Evolutionary conservation across 2,888 invertebrate species (phyloP), one percentile per base, ranked within the genome.

Genomic region (Chrysomela aeneicollis): DNA sequence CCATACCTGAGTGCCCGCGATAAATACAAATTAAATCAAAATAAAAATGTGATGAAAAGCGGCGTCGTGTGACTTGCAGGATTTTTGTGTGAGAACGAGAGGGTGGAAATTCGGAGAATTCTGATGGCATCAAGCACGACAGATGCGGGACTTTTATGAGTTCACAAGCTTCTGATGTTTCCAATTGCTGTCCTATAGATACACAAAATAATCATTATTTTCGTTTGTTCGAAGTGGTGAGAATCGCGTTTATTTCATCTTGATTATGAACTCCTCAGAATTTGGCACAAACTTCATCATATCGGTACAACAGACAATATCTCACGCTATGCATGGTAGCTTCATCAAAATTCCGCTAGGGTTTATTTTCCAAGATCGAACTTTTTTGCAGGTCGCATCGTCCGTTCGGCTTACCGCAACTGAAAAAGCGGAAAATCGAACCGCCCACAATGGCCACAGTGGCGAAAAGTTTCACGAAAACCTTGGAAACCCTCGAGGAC

Each of bases 371-470:
- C 57, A 55, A 42, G 10, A 55, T 42, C 37, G 22, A 15, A 42
- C 55, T 71, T 55, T 68, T 53, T 81, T 82, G 18, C 79, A 83
- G 83, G 79, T 79, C 82, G 61, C 80, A 74, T 77, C 82, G 82
- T 64, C 76, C 81, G 53, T 81, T 81, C 72, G 80, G 80, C 69
- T 79, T 80, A 71, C 71, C 77, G 52, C 90, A 90, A 81, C 86
- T 90, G 79, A 89, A 88, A 84, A 91, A 91, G 81, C 85, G 90
- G 81, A 88, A 90, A 81, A 83, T 90, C 76, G 90, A 91, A 70
- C 74, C 78, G 42, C 68, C 77, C 60, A 78, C 74, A 71, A 80
- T 81, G 78, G 76, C 79, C 58, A 76, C 80, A 65, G 73, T 75
- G 61, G 74, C 78, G 58, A 81, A 81, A 71, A 70, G 70, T 51